phyloP scores from a whole-genome alignment of 37 sponge, comb jelly and placozoan species.

The Ephydatia muelleri region DNA sequence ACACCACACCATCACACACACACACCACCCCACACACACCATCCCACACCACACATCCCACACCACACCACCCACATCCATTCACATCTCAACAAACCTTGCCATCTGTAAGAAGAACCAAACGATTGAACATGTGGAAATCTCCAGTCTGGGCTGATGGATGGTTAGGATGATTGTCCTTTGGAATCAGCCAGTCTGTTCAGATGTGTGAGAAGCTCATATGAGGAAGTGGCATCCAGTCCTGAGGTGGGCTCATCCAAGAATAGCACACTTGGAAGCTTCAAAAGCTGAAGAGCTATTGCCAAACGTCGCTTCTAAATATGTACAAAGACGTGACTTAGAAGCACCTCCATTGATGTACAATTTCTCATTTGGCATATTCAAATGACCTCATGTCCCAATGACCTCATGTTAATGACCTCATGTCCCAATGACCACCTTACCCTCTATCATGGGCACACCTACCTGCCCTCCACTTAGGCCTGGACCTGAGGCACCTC shows the following conservation, averaged over 20 bases:
- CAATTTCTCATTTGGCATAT: not conserved
- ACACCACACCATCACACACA: no score
- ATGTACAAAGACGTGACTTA: not conserved
- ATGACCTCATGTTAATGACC: no score
- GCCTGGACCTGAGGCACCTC: constrained; percentile 70
- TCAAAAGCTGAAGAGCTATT: constrained; percentile 67
- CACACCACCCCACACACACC: no score
- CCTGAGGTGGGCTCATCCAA: constrained; percentile 81
- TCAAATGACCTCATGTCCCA: not conserved
- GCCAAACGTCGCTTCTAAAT: constrained; percentile 49
- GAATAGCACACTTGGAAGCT: constrained; percentile 66
- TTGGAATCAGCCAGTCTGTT: constrained; percentile 34
- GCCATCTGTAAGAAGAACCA: constrained; percentile 47
- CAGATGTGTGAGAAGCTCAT: constrained; percentile 43
- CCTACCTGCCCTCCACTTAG: constrained; percentile 88
- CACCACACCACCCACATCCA: no score
- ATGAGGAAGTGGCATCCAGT: constrained; percentile 47
- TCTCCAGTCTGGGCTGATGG: constrained; percentile 60
- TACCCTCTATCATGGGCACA: not conserved
- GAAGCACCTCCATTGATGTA: not conserved
- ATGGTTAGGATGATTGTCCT: constrained; percentile 53
- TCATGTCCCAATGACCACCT: not conserved
- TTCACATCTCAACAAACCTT: constrained; percentile 5
- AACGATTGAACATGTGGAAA: constrained; percentile 54
- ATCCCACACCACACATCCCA: no score